Conservation (phyloP, 2,113 vertebrate genomes). For the Pleuronectes platessa region DNA sequence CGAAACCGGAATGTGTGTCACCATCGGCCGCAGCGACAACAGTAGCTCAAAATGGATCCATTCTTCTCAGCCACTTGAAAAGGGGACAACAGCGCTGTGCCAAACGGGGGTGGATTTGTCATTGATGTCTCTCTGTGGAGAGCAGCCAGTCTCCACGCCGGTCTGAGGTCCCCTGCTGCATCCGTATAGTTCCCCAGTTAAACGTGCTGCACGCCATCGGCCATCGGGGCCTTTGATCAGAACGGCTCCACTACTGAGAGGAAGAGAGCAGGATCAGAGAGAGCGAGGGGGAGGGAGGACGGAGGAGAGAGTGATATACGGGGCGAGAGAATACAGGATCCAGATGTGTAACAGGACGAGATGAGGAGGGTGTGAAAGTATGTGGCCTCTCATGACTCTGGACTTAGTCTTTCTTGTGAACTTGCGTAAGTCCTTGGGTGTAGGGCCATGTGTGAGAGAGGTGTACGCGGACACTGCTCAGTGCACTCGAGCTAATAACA, state of each 20-base stretch:
- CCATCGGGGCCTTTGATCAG: conserved; percentile 72
- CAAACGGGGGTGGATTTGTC: conserved; percentile 1
- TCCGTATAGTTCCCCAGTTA: conserved; percentile 50
- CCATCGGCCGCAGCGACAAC: conserved; percentile 27
- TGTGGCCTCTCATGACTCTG: conserved; percentile 55
- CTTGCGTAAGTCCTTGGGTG: conserved; percentile 22
- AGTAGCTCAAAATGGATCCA: conserved; percentile 30
- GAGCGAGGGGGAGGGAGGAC: conserved; percentile 58
- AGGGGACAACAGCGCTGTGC: background rate
- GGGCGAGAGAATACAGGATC: conserved; percentile 73
- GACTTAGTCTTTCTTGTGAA: conserved; percentile 30
- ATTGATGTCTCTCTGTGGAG: conserved; percentile 23
- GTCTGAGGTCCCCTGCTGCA: conserved; percentile 41
- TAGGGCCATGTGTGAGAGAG: conserved; percentile 14
- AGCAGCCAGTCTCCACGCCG: conserved; percentile 32
- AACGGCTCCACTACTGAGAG: conserved; percentile 63
- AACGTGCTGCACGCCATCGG: conserved; percentile 66
- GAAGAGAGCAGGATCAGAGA: conserved; percentile 70
- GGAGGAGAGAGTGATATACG: conserved; percentile 72
- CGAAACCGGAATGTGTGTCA: conserved; percentile 64
- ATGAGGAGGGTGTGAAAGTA: conserved; percentile 78
- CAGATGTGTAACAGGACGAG: conserved; percentile 74
- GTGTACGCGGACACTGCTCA: background rate
- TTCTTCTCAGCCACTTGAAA: conserved; percentile 15
- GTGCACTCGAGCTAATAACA: background rate